Evolutionary conservation across 2,113 vertebrate species (phyloP), one percentile per base, ranked within the genome.

Genomic region (Micronycteris hirsuta): DNA sequence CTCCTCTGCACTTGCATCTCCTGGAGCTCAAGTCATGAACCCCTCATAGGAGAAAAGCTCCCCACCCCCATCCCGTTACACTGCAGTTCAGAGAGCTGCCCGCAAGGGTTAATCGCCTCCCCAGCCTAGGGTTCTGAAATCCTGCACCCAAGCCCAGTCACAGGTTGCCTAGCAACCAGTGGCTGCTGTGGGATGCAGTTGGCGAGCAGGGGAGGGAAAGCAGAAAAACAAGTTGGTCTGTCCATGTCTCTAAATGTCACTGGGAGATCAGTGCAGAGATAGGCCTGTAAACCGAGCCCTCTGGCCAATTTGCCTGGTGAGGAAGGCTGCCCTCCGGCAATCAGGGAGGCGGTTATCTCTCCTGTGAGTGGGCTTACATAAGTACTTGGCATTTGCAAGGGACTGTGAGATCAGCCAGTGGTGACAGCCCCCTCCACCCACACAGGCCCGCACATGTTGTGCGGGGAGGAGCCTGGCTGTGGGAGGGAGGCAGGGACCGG

Each of bases 111-210:
- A 77, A 95, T 28, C 13, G 3, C 49, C 71, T 91, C 78, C 85
- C 15, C 16, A 88, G 76, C 76, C 73, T 81, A n/a, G 10, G 47
- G 33, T 71, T 89, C 94, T 95, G 84, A 96, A 92, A 95, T 77
- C 76, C 71, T 3, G 74, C 52, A 89, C 93, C 91, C 45, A 68
- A 70, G 89, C 36, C 93, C 54, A 22, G 84, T 76, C 85, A 92
- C 73, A 8, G 58, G 97, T 97, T 97, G 93, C 97, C 78, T 97
- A 96, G 97, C 96, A 98, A 97, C 97, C 84, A 86, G 92, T 17
- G 14, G 82, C 94, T 91, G 77, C 88, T 81, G n/a, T 1, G 15
- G 81, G 63, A 84, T 74, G 45, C 33, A 12, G 36, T 67, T 33
- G 49, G 90, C 71, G 86, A 94, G 41, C 84, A 43, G 47, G 19